phyloP scores from a whole-genome alignment of 1,140 invertebrate species.

The Drosophila fuyamai region DNA sequence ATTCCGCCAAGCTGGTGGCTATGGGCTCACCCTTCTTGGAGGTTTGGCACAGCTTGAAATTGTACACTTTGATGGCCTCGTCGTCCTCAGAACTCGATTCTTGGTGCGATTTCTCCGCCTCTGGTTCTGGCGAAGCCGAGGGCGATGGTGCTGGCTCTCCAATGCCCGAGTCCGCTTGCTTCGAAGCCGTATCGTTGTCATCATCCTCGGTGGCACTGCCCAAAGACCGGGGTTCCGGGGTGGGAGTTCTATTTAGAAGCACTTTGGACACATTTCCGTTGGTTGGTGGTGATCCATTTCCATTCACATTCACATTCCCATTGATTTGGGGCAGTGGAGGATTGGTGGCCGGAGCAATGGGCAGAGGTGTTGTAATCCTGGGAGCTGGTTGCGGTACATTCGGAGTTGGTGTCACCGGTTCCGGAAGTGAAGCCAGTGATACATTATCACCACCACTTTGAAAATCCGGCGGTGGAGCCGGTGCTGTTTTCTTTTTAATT shows the following conservation, averaged over 20 bases:
- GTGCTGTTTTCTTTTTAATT: conserved; percentile 76
- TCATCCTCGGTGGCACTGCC: conserved; percentile 63
- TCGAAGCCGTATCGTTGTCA: conserved; percentile 66
- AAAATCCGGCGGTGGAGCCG: conserved; percentile 62
- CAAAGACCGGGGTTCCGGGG: conserved; percentile 74
- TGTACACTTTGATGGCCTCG: conserved; percentile 82
- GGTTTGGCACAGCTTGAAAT: conserved; percentile 81
- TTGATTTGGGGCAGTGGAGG: conserved; percentile 32
- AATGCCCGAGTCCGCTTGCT: conserved; percentile 79
- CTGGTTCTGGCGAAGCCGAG: conserved; percentile 61
- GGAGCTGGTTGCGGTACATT: conserved; percentile 65
- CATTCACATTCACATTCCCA: conserved; percentile 8
- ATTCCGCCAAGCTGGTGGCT: conserved; percentile 57
- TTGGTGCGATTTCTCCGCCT: conserved; percentile 44
- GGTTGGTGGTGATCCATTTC: background rate
- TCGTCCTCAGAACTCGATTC: conserved; percentile 84
- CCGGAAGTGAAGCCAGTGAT: conserved; percentile 56
- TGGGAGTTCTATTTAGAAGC: conserved; percentile 75
- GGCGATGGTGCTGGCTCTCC: conserved; percentile 72
- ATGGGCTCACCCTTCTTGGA: conserved; percentile 35
- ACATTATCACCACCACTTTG: conserved; percentile 51
- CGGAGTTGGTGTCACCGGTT: conserved; percentile 19
- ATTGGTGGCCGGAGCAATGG: background rate
- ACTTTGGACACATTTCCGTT: conserved; percentile 75
- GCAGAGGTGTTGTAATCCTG: conserved; percentile 58